Base-by-base conservation (phyloP, 2,113 vertebrate genomes). In the Semnornis frantzii region DNA sequence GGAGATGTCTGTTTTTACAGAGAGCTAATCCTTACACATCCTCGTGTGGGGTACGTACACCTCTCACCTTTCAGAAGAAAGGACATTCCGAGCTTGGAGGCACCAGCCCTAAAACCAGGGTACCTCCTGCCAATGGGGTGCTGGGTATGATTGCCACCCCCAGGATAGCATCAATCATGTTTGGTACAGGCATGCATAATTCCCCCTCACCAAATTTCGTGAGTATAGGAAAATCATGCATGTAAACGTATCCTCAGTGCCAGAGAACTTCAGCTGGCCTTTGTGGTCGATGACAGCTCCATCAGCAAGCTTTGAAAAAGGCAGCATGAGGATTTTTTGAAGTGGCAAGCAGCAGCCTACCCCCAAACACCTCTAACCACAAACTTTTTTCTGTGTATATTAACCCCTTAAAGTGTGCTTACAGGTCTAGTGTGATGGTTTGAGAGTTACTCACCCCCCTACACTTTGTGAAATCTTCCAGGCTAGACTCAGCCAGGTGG, bases 251-350 rank as follows among this genome's bases (percentile, higher is more conserved):
- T 34, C 39, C 46, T 55, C 44, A 60, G 37, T 3, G 0, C 24
- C 1, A 1, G 19, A 1, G 0, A 1, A 0, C 31, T 34, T 54
- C 4, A 2, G 18, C n/a, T 65, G 44, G 28, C 30, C 50, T 65
- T 62, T 75, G 37, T 19, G 33, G 37, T 27, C 3, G 1, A n/a
- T 27, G 72, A 34, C 50, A 69, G 42, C 50, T 86, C 50, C 2
- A 0, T 48, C 57, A 25, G 7, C 0, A 0, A 59, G 33, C 50
- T 86, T 79, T 6, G 5, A 55, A 85, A 82, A 54, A 13, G 21
- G 25, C 13, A 28, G 17, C 3, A 1, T 39, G 54, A 57, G 39
- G 46, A 27, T 68, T 81, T 68, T 39, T 34, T 46, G n/a, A 77
- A 73, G 31, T 6, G 10, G 8, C 44, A 69, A 82, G 62, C 24